A percentile compares a stretch with the other conserved stretches of the same genome.
These are phyloP conservation scores for Epinephelus fuscoguttatus DNA, from an alignment of 2,113 vertebrate species.

Conservation along the genomic window DNA sequence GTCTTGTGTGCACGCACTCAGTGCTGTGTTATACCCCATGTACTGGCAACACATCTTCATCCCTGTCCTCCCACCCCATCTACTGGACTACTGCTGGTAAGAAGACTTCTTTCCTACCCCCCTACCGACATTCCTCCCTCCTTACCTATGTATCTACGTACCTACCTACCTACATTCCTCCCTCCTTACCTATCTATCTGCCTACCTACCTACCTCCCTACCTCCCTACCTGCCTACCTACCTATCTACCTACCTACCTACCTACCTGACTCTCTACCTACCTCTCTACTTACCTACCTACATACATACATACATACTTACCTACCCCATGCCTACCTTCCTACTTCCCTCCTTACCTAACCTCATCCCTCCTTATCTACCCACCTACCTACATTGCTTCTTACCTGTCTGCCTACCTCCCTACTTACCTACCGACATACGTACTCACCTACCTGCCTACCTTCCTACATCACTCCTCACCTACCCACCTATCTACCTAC, in stretches of 20 bases:
- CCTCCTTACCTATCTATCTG: too few relatives aligned
- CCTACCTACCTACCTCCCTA: background rate
- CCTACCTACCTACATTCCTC: background rate
- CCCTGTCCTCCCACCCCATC: constrained; percentile 90
- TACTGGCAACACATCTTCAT: constrained; percentile 96
- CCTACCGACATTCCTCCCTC: too few relatives aligned
- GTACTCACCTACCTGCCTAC: background rate
- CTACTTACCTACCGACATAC: too few relatives aligned
- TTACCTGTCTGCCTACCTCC: background rate
- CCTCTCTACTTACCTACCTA: too few relatives aligned
- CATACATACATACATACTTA: too few relatives aligned
- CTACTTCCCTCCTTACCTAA: too few relatives aligned
- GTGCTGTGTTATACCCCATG: constrained; percentile 90
- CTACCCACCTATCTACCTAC: background rate
- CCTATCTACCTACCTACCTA: background rate
- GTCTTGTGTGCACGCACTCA: constrained; percentile 90
- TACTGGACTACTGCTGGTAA: constrained; percentile 94
- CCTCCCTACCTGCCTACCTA: too few relatives aligned
- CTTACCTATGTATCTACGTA: background rate
- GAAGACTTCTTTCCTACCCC: background rate
- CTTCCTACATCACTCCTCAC: background rate
- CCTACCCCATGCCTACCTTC: too few relatives aligned
- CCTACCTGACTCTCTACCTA: background rate
- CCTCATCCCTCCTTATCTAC: too few relatives aligned
- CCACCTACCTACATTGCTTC: too few relatives aligned